A percentile compares a stretch with the other conserved stretches of the same genome.
phyloP scores from a whole-genome alignment of 2,113 vertebrate species.

The Kryptolebias marmoratus region DNA sequence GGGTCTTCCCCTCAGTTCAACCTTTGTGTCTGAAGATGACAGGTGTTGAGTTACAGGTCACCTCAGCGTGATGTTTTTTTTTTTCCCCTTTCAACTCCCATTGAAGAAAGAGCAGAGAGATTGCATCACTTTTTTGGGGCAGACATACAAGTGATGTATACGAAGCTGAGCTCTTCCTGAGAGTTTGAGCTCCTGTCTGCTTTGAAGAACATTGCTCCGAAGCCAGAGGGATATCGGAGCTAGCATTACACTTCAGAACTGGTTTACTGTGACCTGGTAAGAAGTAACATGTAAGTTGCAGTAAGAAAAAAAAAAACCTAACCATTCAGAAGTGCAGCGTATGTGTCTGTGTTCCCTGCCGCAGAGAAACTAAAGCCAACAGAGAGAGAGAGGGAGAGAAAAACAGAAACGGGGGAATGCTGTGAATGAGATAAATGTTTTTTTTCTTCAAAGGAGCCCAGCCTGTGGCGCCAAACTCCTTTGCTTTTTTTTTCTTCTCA shows the following conservation, averaged over 20 bases:
- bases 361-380: conserved; percentile 52
- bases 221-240: not conserved
- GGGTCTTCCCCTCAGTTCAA: not conserved
- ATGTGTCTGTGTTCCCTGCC: conserved; percentile 32
- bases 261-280: conserved; percentile 47
- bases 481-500: conserved; percentile 63
- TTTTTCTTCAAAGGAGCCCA: conserved; percentile 70
- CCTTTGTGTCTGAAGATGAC: not conserved
- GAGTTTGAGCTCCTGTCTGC: not conserved
- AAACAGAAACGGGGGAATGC: conserved; percentile 62
- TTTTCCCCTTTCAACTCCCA: not conserved
- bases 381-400: conserved; percentile 32
- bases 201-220: not conserved
- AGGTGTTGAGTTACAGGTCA: not conserved
- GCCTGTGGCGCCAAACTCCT: conserved; percentile 63
- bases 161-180: not conserved
- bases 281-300: conserved; percentile 41
- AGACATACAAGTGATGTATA: not conserved
- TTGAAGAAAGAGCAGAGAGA: not conserved
- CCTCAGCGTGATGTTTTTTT: not conserved
- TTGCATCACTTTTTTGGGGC: not conserved
- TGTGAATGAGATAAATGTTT: conserved; percentile 73
- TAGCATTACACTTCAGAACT: not conserved
- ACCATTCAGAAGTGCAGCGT: conserved; percentile 9
- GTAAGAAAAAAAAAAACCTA: conserved; percentile 43